phyloP scores from a whole-genome alignment of 1,140 invertebrate species.

The Heliconius himera region DNA sequence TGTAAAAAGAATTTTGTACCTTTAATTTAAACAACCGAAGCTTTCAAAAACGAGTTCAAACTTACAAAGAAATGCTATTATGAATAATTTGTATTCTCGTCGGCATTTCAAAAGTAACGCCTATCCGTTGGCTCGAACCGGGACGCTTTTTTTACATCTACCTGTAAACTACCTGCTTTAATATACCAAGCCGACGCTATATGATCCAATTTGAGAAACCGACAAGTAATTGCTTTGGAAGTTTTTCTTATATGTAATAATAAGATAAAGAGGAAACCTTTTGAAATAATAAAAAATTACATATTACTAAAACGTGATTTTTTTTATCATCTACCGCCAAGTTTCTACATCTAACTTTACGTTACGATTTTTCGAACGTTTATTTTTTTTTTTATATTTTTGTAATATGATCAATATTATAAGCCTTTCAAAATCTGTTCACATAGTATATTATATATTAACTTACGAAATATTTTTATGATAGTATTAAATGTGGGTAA shows the following conservation, averaged over 20 bases:
- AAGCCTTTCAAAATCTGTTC: background rate
- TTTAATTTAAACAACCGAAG: no score
- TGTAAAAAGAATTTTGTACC: no score
- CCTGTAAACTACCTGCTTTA: constrained; percentile 1
- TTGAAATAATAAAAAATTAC: background rate
- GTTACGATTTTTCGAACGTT: no score
- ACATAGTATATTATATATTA: background rate
- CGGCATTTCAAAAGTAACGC: background rate
- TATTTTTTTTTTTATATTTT: no score
- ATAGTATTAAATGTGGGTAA: background rate
- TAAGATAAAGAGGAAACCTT: background rate
- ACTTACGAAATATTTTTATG: background rate
- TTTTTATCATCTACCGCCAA: no score
- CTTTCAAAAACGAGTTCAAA: background rate
- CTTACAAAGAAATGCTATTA: background rate
- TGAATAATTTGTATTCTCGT: constrained; percentile 10
- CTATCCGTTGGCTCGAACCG: background rate
- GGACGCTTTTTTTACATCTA: constrained; percentile 13
- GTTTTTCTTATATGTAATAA: background rate
- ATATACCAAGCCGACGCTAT: background rate
- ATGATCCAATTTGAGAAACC: background rate
- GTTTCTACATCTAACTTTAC: no score
- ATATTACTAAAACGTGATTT: no score
- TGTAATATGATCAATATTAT: no score
- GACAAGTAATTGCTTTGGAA: background rate